These are phyloP conservation scores for Monodelphis domestica DNA, from an alignment of 2,797 vertebrate species.

Conservation along the genomic window DNA sequence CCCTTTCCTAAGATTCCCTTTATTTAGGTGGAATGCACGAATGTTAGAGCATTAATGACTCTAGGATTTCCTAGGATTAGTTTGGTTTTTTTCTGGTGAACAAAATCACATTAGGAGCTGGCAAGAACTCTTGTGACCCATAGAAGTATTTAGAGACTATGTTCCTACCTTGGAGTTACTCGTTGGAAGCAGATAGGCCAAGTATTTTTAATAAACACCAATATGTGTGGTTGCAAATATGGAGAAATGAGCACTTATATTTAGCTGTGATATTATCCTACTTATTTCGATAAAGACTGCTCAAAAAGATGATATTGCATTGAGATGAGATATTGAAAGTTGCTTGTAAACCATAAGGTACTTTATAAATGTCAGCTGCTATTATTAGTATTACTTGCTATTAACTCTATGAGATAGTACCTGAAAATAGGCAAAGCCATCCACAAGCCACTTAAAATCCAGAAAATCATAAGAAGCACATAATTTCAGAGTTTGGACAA, in stretches of 20 bases:
- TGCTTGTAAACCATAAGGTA: not conserved
- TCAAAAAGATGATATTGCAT: not conserved
- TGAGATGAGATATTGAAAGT: not conserved
- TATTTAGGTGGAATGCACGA: not conserved
- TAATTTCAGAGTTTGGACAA: not conserved
- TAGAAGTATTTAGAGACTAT: not conserved
- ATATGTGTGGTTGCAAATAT: not conserved
- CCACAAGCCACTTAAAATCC: not conserved
- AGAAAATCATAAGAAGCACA: not conserved
- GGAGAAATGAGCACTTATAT: not conserved
- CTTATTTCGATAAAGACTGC: not conserved
- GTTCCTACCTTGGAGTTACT: not conserved
- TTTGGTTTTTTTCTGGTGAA: not conserved
- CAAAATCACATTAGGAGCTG: not conserved
- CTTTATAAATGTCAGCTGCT: not conserved
- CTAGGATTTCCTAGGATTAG: not conserved
- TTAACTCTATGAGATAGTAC: not conserved
- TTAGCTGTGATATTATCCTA: not conserved
- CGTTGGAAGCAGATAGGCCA: not conserved
- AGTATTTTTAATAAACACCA: not conserved
- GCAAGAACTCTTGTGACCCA: not conserved
- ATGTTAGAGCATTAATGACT: not conserved
- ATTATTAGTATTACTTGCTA: not conserved
- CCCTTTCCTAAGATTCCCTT: not conserved
- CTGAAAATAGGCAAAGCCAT: not conserved